A percentile compares a stretch with the other conserved stretches of the same genome.
phyloP scores from a whole-genome alignment of 2,888 invertebrate species.

The Andrena hattorfiana region DNA sequence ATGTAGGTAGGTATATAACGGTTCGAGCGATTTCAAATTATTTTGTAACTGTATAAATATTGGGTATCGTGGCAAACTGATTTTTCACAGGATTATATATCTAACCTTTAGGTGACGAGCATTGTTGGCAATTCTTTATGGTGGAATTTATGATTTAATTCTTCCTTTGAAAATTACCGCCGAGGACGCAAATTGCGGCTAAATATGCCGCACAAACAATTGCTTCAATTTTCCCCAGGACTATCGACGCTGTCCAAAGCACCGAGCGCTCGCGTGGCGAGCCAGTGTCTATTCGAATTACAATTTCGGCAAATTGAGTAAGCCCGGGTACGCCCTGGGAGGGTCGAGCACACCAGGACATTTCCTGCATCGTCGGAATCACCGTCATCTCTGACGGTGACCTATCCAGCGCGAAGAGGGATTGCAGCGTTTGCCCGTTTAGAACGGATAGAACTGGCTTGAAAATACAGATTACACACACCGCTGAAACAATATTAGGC shows the following conservation, averaged over 20 bases:
- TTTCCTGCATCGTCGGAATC: slow-evolving; percentile 46
- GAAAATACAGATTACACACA: slow-evolving; percentile 39
- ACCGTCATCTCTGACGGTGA: slow-evolving; percentile 18
- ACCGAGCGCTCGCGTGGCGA: background rate
- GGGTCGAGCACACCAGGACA: slow-evolving; percentile 42
- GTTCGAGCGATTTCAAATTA: no score
- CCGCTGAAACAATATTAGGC: slow-evolving; percentile 28
- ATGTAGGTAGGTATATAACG: no score
- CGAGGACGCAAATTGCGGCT: background rate
- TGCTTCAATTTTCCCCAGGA: background rate
- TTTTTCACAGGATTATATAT: no score
- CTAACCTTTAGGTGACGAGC: no score
- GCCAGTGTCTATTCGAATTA: slow-evolving; percentile 66
- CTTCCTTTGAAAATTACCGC: background rate
- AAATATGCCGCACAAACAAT: background rate
- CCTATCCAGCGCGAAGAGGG: slow-evolving; percentile 15
- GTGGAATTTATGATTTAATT: background rate
- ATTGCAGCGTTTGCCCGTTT: slow-evolving; percentile 16
- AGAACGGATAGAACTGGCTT: slow-evolving; percentile 19
- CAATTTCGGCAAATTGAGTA: slow-evolving; percentile 66
- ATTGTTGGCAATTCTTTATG: background rate
- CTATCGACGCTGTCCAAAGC: slow-evolving; percentile 15
- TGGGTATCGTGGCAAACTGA: no score
- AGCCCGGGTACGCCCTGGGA: slow-evolving; percentile 60
- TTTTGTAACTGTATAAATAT: no score